phyloP scores from a whole-genome alignment of 1,140 invertebrate genomes.

The Metaphire vulgaris region DNA sequence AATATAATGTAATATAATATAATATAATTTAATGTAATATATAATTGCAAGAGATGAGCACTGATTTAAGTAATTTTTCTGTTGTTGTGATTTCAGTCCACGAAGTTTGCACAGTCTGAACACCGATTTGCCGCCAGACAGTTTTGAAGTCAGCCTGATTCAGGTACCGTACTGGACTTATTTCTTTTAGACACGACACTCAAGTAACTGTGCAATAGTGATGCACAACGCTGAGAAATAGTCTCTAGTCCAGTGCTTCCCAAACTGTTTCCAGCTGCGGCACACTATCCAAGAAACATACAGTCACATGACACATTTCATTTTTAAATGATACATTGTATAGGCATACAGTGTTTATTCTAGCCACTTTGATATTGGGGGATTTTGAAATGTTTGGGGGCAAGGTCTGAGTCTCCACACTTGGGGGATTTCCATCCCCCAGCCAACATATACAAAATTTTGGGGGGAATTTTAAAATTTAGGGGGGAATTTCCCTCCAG shows the following conservation, averaged over 20 bases:
- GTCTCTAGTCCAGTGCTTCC: not conserved
- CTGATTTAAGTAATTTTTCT: too few relatives aligned
- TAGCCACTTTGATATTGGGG: too few relatives aligned
- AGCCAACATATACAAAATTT: too few relatives aligned
- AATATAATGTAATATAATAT: not conserved
- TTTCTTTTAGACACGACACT: too few relatives aligned
- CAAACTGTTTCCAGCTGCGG: not conserved
- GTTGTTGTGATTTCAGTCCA: not conserved
- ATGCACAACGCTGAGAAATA: not conserved
- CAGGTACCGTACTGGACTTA: too few relatives aligned
- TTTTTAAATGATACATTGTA: not conserved
- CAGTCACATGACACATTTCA: not conserved
- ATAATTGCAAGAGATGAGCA: not conserved
- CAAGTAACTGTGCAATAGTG: not conserved
- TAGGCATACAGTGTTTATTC: not conserved
- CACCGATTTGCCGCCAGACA: not conserved
- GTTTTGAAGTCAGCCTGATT: not conserved
- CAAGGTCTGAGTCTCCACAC: too few relatives aligned
- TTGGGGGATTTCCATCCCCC: too few relatives aligned
- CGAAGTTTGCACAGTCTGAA: not conserved
- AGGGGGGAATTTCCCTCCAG: too few relatives aligned
- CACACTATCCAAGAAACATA: not conserved
- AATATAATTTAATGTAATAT: not conserved
- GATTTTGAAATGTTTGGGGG: too few relatives aligned
- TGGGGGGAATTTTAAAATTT: too few relatives aligned